Evolutionary conservation across 2,888 invertebrate species (phyloP).

Genomic region (Platerodrilus igneus): DNA sequence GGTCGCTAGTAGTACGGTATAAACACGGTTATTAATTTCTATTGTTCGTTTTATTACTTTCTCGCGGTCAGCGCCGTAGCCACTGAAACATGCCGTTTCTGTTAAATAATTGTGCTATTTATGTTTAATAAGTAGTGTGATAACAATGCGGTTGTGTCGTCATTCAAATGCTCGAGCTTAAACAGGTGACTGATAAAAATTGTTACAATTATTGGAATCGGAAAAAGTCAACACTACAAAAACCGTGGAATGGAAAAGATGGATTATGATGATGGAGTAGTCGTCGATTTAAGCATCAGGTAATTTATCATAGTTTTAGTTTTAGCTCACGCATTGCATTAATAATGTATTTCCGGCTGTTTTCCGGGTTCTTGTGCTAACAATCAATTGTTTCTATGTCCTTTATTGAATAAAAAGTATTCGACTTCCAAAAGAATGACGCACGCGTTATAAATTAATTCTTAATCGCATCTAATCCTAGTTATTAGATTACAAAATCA

Average conservation of each 20-base stretch:
- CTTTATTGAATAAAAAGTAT: too few species aligned
- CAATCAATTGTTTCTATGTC: too few species aligned
- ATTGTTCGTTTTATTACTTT: constrained; percentile 27
- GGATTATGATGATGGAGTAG: constrained; percentile 86
- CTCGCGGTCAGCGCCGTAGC: constrained; percentile 14
- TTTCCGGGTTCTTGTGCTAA: too few species aligned
- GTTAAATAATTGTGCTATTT: constrained; percentile 12
- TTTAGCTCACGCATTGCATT: too few species aligned
- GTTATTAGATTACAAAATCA: too few species aligned
- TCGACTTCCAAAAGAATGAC: too few species aligned
- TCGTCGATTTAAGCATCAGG: constrained; percentile 85
- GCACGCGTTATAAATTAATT: too few species aligned
- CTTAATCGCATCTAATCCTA: too few species aligned
- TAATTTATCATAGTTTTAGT: too few species aligned
- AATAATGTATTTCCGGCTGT: too few species aligned
- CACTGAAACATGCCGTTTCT: constrained; percentile 7
- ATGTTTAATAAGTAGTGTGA: constrained; percentile 11
- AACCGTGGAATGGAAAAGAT: constrained; percentile 73
- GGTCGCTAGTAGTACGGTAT: constrained; percentile 27
- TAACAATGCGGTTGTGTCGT: constrained; percentile 9
- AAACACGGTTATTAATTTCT: constrained; percentile 24
- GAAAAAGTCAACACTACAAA: too few species aligned
- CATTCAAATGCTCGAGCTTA: constrained; percentile 22
- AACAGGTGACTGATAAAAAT: constrained; percentile 28
- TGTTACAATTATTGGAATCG: constrained; percentile 21